Base-by-base conservation (phyloP, 2,888 invertebrate genomes). In the Drosophila longiperda region DNA sequence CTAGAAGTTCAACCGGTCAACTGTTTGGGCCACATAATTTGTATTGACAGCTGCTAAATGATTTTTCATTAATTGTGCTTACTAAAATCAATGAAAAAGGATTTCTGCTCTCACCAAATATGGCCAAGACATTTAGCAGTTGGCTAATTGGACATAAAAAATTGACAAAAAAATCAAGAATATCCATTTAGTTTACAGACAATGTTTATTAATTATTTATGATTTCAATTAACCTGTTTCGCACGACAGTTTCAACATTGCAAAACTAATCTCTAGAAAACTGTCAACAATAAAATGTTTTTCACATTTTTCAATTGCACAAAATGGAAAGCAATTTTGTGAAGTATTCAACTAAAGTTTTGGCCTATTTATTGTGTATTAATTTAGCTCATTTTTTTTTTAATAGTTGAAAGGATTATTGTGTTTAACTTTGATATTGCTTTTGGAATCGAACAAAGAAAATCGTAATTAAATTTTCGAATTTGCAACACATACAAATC, bases 41-140 rank as follows among this genome's bases (percentile, higher is more conserved):
- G 29, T 66, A 60, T 71, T 57, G 70, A 63, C 48, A 75, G 59
- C 55, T 67, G 55, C 54, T 72, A 72, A 72, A 72, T 75, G 58
- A 75, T 64, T 67, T 50, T 48, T 20, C 62, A 49, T 75, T 59
- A 73, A 60, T 60, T 68, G 54, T 36, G 17, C 26, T 66, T 53
- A 32, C 20, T n/a, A 34, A 29, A 34, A 15, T 29, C n/a, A 36
- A 50, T 50, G 20, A 40, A 23, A 12, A 7, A 0, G 2, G 2
- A 1, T 49, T 33, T n/a, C 15, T 0, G 1, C 7, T 9, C 7
- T 5, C 0, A 7, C 29, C 23, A 15, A 32, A 20, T 42, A 7
- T 20, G 6, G 20, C 42, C 20, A 49, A 29, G 29, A 36, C 15
- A 54, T 52, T 57, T 32, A 26, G 38, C 52, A 66, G 65, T 78